Evolutionary conservation across 2,797 vertebrate species (phyloP).

Genomic region (Enteromius argenteus): DNA sequence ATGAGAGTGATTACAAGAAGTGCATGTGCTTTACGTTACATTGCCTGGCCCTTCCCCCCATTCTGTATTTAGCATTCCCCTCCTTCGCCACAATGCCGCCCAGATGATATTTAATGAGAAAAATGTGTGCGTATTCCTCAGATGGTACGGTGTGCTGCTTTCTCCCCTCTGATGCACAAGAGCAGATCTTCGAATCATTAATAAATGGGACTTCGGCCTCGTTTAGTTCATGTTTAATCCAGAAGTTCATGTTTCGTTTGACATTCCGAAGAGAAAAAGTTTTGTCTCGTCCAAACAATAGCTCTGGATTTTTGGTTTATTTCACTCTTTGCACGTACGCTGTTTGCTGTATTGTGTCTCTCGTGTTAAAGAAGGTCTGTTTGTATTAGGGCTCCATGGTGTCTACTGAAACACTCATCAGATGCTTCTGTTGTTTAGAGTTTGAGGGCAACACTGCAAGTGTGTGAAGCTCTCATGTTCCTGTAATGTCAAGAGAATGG

Average conservation of each 20-base stretch:
- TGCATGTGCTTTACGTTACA: conserved; percentile 59
- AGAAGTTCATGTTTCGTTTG: background rate
- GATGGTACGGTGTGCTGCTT: background rate
- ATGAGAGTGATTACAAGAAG: conserved; percentile 57
- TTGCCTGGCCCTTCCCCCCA: conserved; percentile 15
- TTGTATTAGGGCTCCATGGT: conserved; percentile 48
- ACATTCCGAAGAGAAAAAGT: background rate
- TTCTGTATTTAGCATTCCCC: conserved; percentile 37
- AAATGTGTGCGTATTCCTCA: conserved; percentile 18
- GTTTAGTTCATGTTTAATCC: conserved; percentile 7
- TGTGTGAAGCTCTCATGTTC: background rate
- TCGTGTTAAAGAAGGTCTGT: conserved; percentile 3
- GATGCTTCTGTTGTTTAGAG: conserved; percentile 13
- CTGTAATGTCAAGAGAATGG: background rate
- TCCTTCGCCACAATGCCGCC: conserved; percentile 11
- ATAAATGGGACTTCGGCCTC: conserved; percentile 9
- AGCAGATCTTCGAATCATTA: background rate
- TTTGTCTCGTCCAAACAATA: conserved; percentile 2
- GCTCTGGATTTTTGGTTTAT: conserved; percentile 8
- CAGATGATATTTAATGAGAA: conserved; percentile 46
- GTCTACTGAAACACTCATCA: conserved; percentile 35
- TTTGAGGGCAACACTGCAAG: background rate
- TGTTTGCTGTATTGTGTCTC: conserved; percentile 17
- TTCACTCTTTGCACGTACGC: background rate
- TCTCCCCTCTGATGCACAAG: background rate